phyloP scores from a whole-genome alignment of 2,113 vertebrate genomes.

The Deroptyus accipitrinus region DNA sequence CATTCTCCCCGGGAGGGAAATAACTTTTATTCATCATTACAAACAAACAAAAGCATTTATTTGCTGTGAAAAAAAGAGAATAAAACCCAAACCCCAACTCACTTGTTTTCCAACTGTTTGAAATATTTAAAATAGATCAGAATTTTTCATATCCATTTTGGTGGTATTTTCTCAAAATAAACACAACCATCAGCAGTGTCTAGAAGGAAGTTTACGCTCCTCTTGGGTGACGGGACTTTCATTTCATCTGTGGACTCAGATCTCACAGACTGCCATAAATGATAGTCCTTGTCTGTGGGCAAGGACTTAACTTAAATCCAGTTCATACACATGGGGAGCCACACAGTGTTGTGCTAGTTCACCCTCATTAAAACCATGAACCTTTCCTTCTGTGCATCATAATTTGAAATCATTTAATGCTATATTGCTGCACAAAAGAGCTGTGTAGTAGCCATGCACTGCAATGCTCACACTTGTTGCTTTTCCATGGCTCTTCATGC shows the following conservation, averaged over 20 bases:
- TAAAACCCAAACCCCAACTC: neutral
- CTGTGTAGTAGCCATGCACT: accelerated
- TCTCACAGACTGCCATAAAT: accelerated
- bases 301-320: neutral
- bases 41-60: neutral
- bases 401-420: neutral
- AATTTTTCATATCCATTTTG: neutral
- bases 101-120: neutral
- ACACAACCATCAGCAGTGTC: neutral
- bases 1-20: neutral
- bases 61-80: neutral
- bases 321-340: accelerated
- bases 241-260: neutral
- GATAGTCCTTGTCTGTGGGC: neutral
- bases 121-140: neutral
- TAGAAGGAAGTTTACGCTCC: neutral
- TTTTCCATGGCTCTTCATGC: neutral
- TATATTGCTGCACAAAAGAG: neutral
- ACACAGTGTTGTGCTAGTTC: neutral
- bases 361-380: neutral
- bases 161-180: neutral
- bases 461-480: accelerated
- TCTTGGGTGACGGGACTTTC: neutral
- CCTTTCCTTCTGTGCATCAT: neutral
- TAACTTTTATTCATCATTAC: neutral